Base-by-base conservation (phyloP, 92 coral and sea anemone genomes). In the Palythoa grandis region DNA sequence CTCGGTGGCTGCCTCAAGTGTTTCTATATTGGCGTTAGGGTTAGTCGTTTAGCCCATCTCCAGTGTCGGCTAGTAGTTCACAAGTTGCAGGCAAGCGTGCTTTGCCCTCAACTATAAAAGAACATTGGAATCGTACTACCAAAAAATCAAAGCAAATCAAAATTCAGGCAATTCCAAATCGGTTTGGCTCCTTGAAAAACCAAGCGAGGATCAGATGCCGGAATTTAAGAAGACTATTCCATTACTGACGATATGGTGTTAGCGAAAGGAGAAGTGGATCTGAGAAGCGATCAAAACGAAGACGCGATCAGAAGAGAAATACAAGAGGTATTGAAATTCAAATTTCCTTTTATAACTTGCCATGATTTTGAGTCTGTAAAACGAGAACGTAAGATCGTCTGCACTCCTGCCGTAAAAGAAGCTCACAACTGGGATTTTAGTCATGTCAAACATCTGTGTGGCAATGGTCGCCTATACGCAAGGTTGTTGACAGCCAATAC, bases 181-280 rank as follows among this genome's bases (percentile, higher is more conserved):
- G 61, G 61, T 11, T 56, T 40, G 47, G 47, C 47, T 40, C 47
- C 47, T 40, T 40, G 3, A 40, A 40, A 40, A 40, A 40, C 47
- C 2, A 40, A 40, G 47, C 47, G 47, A 40, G 61, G 14, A 13
- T 56, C 82, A 43, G 92, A 90, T 80, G 90, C 39, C 71, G 90
- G 87, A 54, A 56, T 73, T 82, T 86, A 79, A 12, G 77, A 87
- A 70, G 92, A 90, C 80, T 90, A 90, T 82, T 50, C 90, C 38
- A 52, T 90, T 16, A 86, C 87, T n/a, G 90, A 86, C 24, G 90
- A 90, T 78, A 86, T 77, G 86, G 85, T 90, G 74, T 76, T 90
- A 70, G 19, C 65, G 70, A 90, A 90, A 71, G 87, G 90, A 72
- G 90, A 90, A 80, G 60, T 86, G 7, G 92, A 89, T 63, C 86